Evolutionary conservation across 1,140 invertebrate species (phyloP), one percentile per base, ranked within the genome.

Genomic region (Aphelinus certus): DNA sequence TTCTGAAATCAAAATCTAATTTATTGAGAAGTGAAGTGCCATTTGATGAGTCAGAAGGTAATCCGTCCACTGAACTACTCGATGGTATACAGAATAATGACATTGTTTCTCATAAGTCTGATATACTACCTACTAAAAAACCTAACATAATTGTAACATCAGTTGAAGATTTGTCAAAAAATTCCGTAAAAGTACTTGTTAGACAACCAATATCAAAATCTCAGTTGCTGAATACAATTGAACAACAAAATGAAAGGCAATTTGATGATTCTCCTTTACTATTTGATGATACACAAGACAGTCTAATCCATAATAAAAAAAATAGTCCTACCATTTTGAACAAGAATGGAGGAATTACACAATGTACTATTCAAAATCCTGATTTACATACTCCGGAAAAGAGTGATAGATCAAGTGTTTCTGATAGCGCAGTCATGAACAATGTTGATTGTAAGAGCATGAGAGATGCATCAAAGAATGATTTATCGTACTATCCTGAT

Each of bases 401-500:
- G n/a, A 66, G 51, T n/a, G 42, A 53, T 57, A 57, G 43, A 10
- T 43, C 7, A 3, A 58, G 3, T 3, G 47, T 58, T 9, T 7
- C 56, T 53, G 26, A 26, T 26, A 26, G 26, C 26, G 26, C 26
- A 26, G 26, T 26, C 26, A 26, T 26, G 26, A 26, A 26, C 26
- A 26, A 26, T 26, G 26, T 26, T 26, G 26, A 26, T 26, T 26
- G 26, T 26, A 26, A 26, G 26, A 26, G 26, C 26, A 26, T 26
- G 26, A 63, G 45, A 45, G 9, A 70, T 42, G 47, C 10, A 42
- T 42, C 43, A 46, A 47, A 51, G 42, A 56, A 51, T 68, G 64
- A 68, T 43, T 76, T 65, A 42, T 63, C 47, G 6, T 76, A 49
- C 71, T 64, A 10, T 60, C 70, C 61, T 51, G 55, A 76, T 55